Evolutionary conservation across 2,113 vertebrate species (phyloP).

Genomic region (Egretta garzetta): DNA sequence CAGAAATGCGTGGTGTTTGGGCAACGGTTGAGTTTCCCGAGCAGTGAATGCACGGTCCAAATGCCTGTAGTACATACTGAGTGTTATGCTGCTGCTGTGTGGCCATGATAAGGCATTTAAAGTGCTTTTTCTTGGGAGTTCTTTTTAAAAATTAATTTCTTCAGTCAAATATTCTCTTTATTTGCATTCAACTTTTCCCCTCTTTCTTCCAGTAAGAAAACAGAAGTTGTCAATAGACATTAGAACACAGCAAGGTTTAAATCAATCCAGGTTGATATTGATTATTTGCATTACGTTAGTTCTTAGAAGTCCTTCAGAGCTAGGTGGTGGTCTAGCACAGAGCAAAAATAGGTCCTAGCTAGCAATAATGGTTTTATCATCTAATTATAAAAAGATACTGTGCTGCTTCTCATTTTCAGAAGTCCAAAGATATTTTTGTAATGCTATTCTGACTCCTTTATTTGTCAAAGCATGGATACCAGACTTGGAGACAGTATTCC

Average conservation of each 20-base stretch:
- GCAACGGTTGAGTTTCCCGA: accelerated
- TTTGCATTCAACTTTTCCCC: neutral
- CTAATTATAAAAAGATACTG: neutral
- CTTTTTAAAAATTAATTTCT: conserved; percentile 11
- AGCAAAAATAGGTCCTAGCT: neutral
- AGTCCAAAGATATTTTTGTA: neutral
- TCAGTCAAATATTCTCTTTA: neutral
- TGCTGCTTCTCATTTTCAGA: neutral
- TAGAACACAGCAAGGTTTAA: neutral
- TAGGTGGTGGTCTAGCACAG: neutral
- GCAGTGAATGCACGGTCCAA: neutral
- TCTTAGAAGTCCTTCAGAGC: neutral
- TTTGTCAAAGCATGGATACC: neutral
- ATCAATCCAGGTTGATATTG: neutral
- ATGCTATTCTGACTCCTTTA: neutral
- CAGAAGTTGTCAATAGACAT: neutral
- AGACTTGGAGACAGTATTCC: neutral
- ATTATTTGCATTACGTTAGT: neutral
- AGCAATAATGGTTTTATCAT: neutral
- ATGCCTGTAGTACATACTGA: neutral
- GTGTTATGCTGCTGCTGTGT: neutral
- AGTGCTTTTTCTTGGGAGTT: neutral
- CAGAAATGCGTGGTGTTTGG: neutral
- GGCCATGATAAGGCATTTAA: neutral
- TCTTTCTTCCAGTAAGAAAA: neutral